Conservation (phyloP, 2,797 vertebrate genomes). For the Esox lucius region DNA sequence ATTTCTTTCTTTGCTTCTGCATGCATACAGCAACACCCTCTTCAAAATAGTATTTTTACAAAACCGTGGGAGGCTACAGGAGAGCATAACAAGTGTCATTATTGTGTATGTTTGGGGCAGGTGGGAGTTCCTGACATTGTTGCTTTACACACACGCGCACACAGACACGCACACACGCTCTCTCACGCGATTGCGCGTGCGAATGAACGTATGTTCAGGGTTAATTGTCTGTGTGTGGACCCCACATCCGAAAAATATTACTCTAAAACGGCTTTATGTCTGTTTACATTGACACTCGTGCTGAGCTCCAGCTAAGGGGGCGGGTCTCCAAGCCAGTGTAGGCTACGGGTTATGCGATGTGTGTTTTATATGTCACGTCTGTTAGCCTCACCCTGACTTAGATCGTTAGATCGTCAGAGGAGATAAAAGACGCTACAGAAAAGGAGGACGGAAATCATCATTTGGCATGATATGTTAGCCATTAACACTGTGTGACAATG, state of each 20-base stretch:
- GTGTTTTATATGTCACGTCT: slow-evolving; percentile 1
- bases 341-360: background rate
- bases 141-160: background rate
- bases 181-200: slow-evolving; percentile 20
- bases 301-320: slow-evolving; percentile 56
- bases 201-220: slow-evolving; percentile 35
- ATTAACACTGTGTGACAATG: slow-evolving; percentile 53
- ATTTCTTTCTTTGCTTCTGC: slow-evolving; percentile 27
- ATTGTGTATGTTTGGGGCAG: slow-evolving; percentile 58
- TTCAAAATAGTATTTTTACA: slow-evolving; percentile 15
- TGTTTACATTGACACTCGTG: slow-evolving; percentile 71
- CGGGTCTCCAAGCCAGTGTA: slow-evolving; percentile 34
- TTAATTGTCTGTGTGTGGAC: slow-evolving; percentile 59
- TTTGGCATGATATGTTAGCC: slow-evolving; percentile 43
- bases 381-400: background rate
- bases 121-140: slow-evolving; percentile 42
- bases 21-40: background rate
- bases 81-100: slow-evolving; percentile 51
- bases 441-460: slow-evolving; percentile 32
- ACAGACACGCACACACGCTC: slow-evolving; percentile 9
- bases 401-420: background rate
- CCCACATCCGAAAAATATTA: slow-evolving; percentile 69
- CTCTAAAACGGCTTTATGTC: slow-evolving; percentile 62
- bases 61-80: slow-evolving; percentile 34
- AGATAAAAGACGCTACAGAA: slow-evolving; percentile 35